phyloP scores from a whole-genome alignment of 2,888 invertebrate species.

The Drosophila neotestacea region DNA sequence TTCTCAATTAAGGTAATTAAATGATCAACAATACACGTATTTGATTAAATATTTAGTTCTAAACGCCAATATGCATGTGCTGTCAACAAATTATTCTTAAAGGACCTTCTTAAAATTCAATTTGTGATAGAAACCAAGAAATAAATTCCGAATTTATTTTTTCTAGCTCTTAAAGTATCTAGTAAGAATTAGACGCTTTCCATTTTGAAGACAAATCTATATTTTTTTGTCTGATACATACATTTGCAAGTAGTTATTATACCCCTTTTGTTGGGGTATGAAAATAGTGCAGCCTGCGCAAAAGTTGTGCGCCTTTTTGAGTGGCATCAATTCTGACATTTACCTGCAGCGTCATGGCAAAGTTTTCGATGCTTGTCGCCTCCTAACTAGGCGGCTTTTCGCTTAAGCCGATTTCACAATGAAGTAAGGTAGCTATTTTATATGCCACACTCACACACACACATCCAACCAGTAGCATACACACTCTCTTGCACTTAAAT shows the following conservation, averaged over 20 bases:
- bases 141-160: no score
- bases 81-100: no score
- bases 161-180: no score
- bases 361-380: slow-evolving; percentile 45
- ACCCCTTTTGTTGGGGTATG: background rate
- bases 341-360: slow-evolving; percentile 81
- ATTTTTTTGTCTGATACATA: background rate
- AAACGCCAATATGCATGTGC: no score
- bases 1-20: no score
- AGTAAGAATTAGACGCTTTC: no score
- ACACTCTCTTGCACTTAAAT: slow-evolving; percentile 27
- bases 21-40: no score
- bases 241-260: background rate
- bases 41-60: no score
- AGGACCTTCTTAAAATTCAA: no score
- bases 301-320: slow-evolving; percentile 72
- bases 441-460: slow-evolving; percentile 7
- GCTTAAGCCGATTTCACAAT: slow-evolving; percentile 63
- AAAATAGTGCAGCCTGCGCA: slow-evolving; percentile 36
- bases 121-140: no score
- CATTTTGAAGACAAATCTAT: no score
- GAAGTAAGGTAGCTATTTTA: slow-evolving; percentile 43
- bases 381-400: slow-evolving; percentile 35
- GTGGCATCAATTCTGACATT: slow-evolving; percentile 84
- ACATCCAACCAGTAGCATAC: background rate